Conservation (phyloP, 2,797 vertebrate genomes). For the Lepus oiostolus region DNA sequence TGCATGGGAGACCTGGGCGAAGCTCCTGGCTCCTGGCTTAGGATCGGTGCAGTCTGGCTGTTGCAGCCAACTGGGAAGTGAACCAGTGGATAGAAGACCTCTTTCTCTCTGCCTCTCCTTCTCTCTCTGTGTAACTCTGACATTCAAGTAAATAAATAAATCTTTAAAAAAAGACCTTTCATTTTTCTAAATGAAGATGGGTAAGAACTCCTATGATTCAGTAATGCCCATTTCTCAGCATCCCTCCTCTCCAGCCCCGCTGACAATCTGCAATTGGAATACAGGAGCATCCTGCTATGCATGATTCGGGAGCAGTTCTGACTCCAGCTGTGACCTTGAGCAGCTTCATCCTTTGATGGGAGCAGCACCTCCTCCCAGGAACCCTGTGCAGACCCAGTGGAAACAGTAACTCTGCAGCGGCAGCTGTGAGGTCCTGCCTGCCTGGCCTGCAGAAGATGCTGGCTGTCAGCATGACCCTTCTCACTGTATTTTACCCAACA, state of each 20-base stretch:
- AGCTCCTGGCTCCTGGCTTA: too few species aligned
- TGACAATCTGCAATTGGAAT: conserved; percentile 22
- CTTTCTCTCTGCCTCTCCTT: too few species aligned
- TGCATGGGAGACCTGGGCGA: too few species aligned
- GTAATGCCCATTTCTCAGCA: conserved; percentile 1
- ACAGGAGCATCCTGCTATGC: background rate
- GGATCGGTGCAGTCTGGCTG: too few species aligned
- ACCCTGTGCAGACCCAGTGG: too few species aligned
- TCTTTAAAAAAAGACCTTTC: too few species aligned
- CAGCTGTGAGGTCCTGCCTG: accelerated
- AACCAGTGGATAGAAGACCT: too few species aligned
- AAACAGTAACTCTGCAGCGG: background rate
- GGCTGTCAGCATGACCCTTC: accelerated
- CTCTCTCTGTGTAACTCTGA: too few species aligned
- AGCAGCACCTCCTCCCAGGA: background rate
- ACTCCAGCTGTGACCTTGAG: background rate
- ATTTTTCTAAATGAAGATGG: background rate
- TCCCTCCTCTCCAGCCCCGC: background rate
- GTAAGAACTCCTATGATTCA: background rate
- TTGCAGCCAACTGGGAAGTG: too few species aligned
- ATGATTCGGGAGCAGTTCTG: background rate
- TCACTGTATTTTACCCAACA: accelerated
- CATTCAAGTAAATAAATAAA: too few species aligned
- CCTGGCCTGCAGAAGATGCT: background rate
- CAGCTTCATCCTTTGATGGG: background rate